These are phyloP conservation scores for Sylvilagus floridanus DNA, from an alignment of 2,797 vertebrate species.

Conservation along the genomic window DNA sequence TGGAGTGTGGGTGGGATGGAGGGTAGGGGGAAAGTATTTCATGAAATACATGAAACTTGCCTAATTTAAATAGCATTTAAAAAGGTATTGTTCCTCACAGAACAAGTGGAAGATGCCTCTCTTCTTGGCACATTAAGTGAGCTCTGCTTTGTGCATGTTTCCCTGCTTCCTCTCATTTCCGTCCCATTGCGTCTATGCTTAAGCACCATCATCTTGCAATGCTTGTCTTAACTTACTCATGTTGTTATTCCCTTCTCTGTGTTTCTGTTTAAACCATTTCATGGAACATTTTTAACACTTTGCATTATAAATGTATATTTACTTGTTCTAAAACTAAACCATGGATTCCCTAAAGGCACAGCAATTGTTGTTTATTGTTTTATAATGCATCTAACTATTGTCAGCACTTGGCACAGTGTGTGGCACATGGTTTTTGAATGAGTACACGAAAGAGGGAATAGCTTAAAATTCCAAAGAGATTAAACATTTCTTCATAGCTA, in stretches of 20 bases:
- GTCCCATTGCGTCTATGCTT: neutral
- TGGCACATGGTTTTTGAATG: neutral
- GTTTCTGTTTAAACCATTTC: neutral
- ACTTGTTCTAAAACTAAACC: neutral
- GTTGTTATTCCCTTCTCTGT: neutral
- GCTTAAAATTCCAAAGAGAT: neutral
- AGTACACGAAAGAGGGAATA: neutral
- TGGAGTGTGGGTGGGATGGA: too few relatives aligned
- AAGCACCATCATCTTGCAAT: neutral
- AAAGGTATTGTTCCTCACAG: neutral
- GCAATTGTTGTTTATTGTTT: neutral
- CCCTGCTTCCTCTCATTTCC: neutral
- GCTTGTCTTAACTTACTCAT: neutral
- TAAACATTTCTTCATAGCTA: neutral
- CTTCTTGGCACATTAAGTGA: too few relatives aligned
- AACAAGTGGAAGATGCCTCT: neutral
- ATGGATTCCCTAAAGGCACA: neutral
- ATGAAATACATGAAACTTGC: too few relatives aligned
- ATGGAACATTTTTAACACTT: neutral
- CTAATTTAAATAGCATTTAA: too few relatives aligned
- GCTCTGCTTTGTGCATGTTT: neutral
- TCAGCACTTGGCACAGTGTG: neutral
- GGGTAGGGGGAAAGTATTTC: too few relatives aligned
- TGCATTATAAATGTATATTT: neutral
- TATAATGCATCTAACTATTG: neutral